Evolutionary conservation across 2,888 invertebrate species (phyloP), one percentile per base, ranked within the genome.

Genomic region (Rhyacophila evoluta): DNA sequence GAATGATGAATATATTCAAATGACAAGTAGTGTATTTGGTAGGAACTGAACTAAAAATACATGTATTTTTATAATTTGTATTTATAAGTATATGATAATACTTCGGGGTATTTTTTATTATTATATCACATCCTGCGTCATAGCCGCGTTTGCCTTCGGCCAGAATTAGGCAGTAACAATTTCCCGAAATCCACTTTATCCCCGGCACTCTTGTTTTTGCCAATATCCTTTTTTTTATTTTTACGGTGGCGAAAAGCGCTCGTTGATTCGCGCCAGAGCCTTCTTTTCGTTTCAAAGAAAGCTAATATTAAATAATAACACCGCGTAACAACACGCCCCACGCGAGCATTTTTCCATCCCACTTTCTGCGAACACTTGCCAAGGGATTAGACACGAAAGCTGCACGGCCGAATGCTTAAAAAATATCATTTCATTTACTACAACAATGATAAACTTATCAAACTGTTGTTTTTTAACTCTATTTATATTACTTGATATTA

Each of bases 271-370:
- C 75, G 69, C 75, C 75, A 55, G 29, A 37, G 12, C 37, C 38
- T 25, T 4, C 27, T 55, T 55, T 55, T 27, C 41, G 72, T 37
- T 25, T 76, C 55, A 27, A 25, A 19, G 36, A 33, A 67, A 55
- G 72, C 67, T 72, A 76, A 76, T 76, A 72, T 76, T 72, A 36
- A 67, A 72, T 67, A 76, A 76, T 76, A 76, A 76, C 76, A 76
- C 36, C 72, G 10, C 67, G 72, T 19, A 55, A 55, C 55, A 55
- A 55, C 55, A 55, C 55, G 55, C 55, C 6, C 55, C 19, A 19
- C 55, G 55, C 55, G 33, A 72, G 76, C 28, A 72, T 76, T 75
- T 67, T 76, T 67, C 55, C 55, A 55, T 71, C 15, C 29, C 39
- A 70, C 19, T 67, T 76, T 37, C 29, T 37, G 67, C 29, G 55